Base-by-base conservation (phyloP, 2,113 vertebrate genomes). In the Percina caprodes region DNA sequence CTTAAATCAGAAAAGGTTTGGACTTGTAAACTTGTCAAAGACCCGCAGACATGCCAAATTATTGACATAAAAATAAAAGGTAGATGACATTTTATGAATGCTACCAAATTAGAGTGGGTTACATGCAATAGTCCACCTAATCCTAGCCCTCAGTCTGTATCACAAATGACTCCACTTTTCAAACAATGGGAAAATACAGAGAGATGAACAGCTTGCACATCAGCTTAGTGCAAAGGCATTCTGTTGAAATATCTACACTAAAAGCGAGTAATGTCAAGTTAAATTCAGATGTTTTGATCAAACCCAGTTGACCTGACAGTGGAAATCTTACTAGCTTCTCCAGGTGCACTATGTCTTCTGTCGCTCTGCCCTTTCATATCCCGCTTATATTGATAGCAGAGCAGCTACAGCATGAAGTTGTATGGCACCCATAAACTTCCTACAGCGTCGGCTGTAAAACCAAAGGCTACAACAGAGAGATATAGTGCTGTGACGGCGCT, bases 351-450 rank as follows among this genome's bases (percentile, higher is more conserved):
- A 6, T 66, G 56, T 80, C 80, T 90, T 91, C 74, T 61, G 79
- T 84, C 55, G 12, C 69, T 74, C 79, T 90, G 85, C 80, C 75
- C 86, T 90, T 94, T 92, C 72, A 86, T 81, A 92, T 87, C 79
- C 59, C 6, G n/a, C 86, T 83, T 66, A 72, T 77, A 88, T 76
- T 84, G 76, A 90, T 78, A 79, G 63, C 75, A 60, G 69, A 84
- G 76, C 63, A 79, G 80, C 82, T 76, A 86, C 78, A 77, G 77
- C 69, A 74, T 82, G 79, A 85, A 87, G 86, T 86, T 92, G 88
- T 83, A 89, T 56, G 79, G 77, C 70, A 72, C 61, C 81, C 79
- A 92, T 91, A 91, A 92, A 93, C 80, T 77, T 88, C 74, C 84
- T 66, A 82, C 78, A 65, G 87, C 14, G 55, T 56, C 16, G 42